These are phyloP conservation scores for Danio tinwini DNA, from an alignment of 2,797 vertebrate genomes.

Conservation along the genomic window DNA sequence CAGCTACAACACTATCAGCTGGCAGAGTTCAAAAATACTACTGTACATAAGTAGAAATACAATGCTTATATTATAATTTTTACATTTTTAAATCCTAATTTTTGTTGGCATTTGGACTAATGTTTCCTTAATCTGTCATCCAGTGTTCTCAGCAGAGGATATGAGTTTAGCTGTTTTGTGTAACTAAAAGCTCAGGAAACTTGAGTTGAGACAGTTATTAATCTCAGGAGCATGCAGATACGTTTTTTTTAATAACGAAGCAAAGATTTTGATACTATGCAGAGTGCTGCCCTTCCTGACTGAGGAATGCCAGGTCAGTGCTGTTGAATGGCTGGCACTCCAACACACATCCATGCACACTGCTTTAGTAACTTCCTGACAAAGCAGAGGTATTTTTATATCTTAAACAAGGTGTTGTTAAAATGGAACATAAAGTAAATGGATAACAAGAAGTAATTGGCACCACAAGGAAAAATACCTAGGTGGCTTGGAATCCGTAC, in stretches of 20 bases:
- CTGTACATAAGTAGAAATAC: background rate
- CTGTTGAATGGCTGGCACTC: conserved; percentile 8
- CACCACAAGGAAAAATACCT: conserved; percentile 13
- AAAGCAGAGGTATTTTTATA: background rate
- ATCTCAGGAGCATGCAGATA: conserved; percentile 31
- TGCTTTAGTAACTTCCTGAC: background rate
- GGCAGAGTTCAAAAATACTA: background rate
- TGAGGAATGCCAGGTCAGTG: conserved; percentile 33
- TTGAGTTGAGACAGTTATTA: conserved; percentile 7
- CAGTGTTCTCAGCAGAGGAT: conserved; percentile 19
- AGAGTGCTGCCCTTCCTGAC: conserved; percentile 21
- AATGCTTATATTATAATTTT: conserved; percentile 15
- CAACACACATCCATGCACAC: conserved; percentile 8
- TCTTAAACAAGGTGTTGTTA: conserved; percentile 15
- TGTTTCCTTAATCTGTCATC: conserved; percentile 36
- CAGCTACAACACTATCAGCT: background rate
- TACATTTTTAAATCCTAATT: conserved; percentile 2
- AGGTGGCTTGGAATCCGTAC: conserved; percentile 9
- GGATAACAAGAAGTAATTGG: conserved; percentile 12
- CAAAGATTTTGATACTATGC: conserved; percentile 35
- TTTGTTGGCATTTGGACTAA: conserved; percentile 19
- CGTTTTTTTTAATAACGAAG: conserved; percentile 37
- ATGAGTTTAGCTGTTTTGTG: conserved; percentile 23
- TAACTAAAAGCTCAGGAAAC: conserved; percentile 26
- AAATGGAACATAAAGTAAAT: conserved; percentile 27